Evolutionary conservation across 2,888 invertebrate species (phyloP).

Genomic region (Synanthedon myopaeformis): DNA sequence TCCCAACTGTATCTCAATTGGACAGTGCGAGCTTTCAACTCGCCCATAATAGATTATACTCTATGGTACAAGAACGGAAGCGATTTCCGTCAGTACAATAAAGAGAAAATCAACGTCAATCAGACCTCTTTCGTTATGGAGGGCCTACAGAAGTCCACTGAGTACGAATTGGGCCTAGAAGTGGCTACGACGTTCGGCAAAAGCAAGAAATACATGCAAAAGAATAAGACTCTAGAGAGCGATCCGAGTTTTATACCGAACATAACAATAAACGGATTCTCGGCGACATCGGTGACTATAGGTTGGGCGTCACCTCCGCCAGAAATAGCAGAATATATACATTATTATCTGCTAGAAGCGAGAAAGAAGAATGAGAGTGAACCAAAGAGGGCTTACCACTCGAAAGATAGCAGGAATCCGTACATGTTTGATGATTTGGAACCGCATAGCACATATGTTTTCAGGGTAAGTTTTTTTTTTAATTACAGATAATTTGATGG

Average conservation of each 20-base stretch:
- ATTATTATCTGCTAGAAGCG: slow-evolving; percentile 79
- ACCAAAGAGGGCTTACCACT: slow-evolving; percentile 73
- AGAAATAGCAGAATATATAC: slow-evolving; percentile 76
- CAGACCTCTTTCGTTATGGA: slow-evolving; percentile 78
- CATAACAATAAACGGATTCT: slow-evolving; percentile 78
- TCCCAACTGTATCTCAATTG: slow-evolving; percentile 84
- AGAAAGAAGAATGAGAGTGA: slow-evolving; percentile 65
- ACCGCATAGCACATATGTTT: slow-evolving; percentile 84
- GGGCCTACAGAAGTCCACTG: slow-evolving; percentile 73
- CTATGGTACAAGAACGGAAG: slow-evolving; percentile 60
- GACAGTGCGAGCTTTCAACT: slow-evolving; percentile 83
- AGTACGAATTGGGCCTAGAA: slow-evolving; percentile 75
- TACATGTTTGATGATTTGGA: slow-evolving; percentile 84
- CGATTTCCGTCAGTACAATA: slow-evolving; percentile 53
- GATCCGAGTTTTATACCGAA: slow-evolving; percentile 85
- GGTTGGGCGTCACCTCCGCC: slow-evolving; percentile 80
- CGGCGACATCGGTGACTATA: slow-evolving; percentile 82
- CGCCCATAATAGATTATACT: slow-evolving; percentile 71
- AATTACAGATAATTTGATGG: too few relatives aligned
- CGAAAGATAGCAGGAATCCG: slow-evolving; percentile 74
- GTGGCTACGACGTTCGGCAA: slow-evolving; percentile 76
- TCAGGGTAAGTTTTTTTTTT: slow-evolving; percentile 66
- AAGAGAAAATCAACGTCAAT: slow-evolving; percentile 71
- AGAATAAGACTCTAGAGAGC: slow-evolving; percentile 73
- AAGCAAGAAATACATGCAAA: slow-evolving; percentile 61